Evolutionary conservation across 2,797 vertebrate genomes (phyloP).

Genomic region (Yasuhikotakia modesta): DNA sequence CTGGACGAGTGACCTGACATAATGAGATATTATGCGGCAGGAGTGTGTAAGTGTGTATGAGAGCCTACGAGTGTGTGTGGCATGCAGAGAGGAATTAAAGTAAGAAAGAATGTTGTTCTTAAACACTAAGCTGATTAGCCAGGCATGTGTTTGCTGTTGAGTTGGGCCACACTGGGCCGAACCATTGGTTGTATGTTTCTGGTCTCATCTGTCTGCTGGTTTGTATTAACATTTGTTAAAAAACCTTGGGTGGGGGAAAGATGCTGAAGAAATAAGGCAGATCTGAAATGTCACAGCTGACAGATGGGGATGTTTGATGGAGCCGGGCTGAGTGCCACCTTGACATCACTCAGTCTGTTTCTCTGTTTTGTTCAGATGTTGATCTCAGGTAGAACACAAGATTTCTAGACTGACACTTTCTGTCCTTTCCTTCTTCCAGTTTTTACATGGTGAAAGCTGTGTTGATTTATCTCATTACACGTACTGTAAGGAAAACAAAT

Average conservation of each 20-base stretch:
- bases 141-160: conserved; percentile 86
- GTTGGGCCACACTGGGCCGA: conserved; percentile 72
- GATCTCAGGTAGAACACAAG: conserved; percentile 29
- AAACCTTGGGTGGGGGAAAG: conserved; percentile 34
- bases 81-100: conserved; percentile 13
- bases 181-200: conserved; percentile 63
- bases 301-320: conserved; percentile 64
- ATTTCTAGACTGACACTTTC: conserved; percentile 4
- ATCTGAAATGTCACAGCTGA: conserved; percentile 52
- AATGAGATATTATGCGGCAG: conserved; percentile 92
- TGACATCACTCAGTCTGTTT: conserved; percentile 81
- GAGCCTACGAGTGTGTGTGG: conserved; percentile 76
- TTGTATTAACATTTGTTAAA: conserved; percentile 62
- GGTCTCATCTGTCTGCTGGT: conserved; percentile 63
- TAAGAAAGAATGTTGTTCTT: conserved; percentile 71
- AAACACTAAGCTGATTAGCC: conserved; percentile 93
- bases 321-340: conserved; percentile 71
- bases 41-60: conserved; percentile 54
- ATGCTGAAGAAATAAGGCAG: conserved; percentile 42
- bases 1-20: conserved; percentile 99
- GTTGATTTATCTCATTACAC: conserved; percentile 45
- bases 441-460: conserved; percentile 13
- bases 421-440: neutral
- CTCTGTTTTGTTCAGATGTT: conserved; percentile 68
- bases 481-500: conserved; percentile 38